Evolutionary conservation across 1,140 invertebrate genomes (phyloP), one percentile per base, ranked within the genome.

Genomic region (Mercenaria mercenaria): DNA sequence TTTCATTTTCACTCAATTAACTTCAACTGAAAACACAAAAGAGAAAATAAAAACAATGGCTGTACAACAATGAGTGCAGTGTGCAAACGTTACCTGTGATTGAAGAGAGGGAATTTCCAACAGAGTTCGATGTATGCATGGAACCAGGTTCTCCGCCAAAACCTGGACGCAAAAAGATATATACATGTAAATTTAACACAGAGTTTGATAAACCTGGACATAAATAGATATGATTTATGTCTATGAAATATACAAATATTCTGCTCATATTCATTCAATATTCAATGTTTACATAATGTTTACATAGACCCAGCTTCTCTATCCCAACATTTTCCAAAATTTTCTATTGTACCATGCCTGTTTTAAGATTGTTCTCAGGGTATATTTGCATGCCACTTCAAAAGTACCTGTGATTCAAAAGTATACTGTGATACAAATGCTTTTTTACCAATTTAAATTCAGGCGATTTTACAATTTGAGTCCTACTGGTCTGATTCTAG

Each of bases 41-140:
- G 52, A 47, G 23, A 43, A 47, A 43, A 77, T 43, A 43, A 47
- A 47, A 26, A 77, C 47, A 77, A 52, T 74, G 64, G 50, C 34
- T 18, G 50, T 82, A 82, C 61, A 82, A 56, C 43, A 82, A 37
- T 41, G 23, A 23, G 26, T 39, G 47, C 56, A 37, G 34, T 64
- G 61, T 67, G 41, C 77, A 23, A 56, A 59, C 8, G 32, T 85
- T 85, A 85, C 83, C 83, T 85, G 83, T 69, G 29, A 85, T 85
- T 20, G 83, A 43, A 23, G 83, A 67, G 2, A 85, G 64, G 20
- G 64, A 74, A 34, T 85, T 85, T 41, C 83, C 83, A 52, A 85
- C 83, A 72, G 83, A 85, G 50, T 72, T 67, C 11, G 83, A 85
- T 26, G 67, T 67, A 39, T 72, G 83, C 26, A 85, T 32, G 29